Evolutionary conservation across 23 tunicate genomes (phyloP), one percentile per base, ranked within the genome.

Genomic region (Styela plicata): DNA sequence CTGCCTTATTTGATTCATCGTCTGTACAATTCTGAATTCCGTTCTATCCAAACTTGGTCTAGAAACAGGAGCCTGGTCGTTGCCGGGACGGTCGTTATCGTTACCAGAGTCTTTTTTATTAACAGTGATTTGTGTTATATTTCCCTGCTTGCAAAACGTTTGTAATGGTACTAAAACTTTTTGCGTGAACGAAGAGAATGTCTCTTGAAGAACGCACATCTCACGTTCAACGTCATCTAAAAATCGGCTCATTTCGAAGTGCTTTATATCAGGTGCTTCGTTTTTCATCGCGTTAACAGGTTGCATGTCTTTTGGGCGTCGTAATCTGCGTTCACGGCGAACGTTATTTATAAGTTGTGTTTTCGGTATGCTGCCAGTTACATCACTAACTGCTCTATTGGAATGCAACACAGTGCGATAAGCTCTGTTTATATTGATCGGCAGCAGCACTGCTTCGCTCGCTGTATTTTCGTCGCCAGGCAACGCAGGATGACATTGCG

Each of bases 81-180:
- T 7, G 19, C 44, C 81, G 23, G 36, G 27, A 7, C 18, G 24
- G 66, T 27, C 31, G 22, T 67, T 67, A 67, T 67, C 22, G 31
- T 67, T 67, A 13, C 23, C 22, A 24, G 17, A 16, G 65, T 44
- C 66, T 0, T 31, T 33, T 34, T 73, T 73, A 24, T 29, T 32
- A 17, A 67, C 31, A 13, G 78, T 44, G 25, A 73, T 25, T 27
- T 3, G 29, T 21, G 81, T 16, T 53, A 33, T 52, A 21, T 52
- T 24, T 10, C 31, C 37, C 18, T 69, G 90, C 71, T 91, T 91
- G 83, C 97, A 91, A 77, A 91, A 91, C n/a, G 85, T 80, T 32
- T 91, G 86, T 22, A 91, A 74, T 5, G 91, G 91, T 1, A 91
- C 89, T 44, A 91, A 61, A 34, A 86, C 87, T 31, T 74, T 64